Percentiles rank a stretch among this genome's conserved stretches.
Conservation (phyloP, 2,797 vertebrate species). For the Microchirus variegatus region DNA sequence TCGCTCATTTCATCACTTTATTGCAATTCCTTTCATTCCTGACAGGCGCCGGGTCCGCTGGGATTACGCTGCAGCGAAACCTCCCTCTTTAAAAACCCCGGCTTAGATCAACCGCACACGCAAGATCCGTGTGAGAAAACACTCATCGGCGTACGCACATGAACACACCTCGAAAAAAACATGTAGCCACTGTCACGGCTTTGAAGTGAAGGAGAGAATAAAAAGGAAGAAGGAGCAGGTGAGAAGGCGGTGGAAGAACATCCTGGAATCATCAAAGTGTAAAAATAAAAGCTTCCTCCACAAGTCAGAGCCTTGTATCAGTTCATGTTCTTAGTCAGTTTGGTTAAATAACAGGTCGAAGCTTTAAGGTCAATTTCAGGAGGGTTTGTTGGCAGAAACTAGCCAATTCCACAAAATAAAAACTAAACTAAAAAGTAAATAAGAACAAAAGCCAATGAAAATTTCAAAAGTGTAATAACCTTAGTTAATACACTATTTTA, state of each 20-base stretch:
- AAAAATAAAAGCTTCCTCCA: conserved; percentile 32
- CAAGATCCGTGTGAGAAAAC: conserved; percentile 6
- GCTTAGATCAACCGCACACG: conserved; percentile 34
- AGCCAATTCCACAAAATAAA: no score
- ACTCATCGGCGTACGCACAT: neutral
- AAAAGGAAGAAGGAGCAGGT: neutral
- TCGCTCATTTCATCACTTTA: conserved; percentile 8
- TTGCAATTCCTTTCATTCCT: conserved; percentile 26
- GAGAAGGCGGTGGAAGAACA: conserved; percentile 6
- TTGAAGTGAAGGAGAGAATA: conserved; percentile 7
- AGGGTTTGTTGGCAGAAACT: no score
- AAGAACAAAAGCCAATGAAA: no score
- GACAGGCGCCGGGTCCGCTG: conserved; percentile 3
- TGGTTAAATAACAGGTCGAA: neutral
- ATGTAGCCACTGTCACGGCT: conserved; percentile 6
- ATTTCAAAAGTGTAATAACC: no score
- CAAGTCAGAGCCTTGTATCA: neutral
- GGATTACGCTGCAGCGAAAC: conserved; percentile 23
- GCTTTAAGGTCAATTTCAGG: no score
- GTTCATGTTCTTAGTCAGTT: neutral
- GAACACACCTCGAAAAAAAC: conserved; percentile 7
- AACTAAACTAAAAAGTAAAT: no score
- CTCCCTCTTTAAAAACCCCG: conserved; percentile 24
- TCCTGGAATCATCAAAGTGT: conserved; percentile 9
- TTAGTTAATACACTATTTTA: no score